Evolutionary conservation across 2,888 invertebrate species (phyloP), one percentile per base, ranked within the genome.

Genomic region (Spicauda simplicius): DNA sequence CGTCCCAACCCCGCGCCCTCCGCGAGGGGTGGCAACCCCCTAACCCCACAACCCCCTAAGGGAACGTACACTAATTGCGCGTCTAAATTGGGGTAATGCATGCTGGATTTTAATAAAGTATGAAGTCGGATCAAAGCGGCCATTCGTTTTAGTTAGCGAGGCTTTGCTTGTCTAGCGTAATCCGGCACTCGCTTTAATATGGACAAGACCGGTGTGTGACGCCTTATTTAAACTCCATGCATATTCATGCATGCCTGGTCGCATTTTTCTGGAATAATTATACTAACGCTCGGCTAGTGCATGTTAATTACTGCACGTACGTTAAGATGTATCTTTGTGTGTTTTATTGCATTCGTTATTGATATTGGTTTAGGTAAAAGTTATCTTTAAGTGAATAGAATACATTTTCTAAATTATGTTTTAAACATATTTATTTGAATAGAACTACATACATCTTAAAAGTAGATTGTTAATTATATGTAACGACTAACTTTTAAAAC

Each of bases 1-100:
- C 82, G 74, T 76, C 73, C 73, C 72, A 64, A 68, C 68, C 74
- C 80, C 77, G 56, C 69, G 69, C 68, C 77, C 74, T 77, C 77
- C 72, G 71, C 72, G 68, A 71, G 72, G 72, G 76, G 75, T 68
- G 77, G 74, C 73, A 70, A 66, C 69, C 67, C 63, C 69, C 59
- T 67, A 69, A 48, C 55, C 73, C 78, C 75, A 74, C 80, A 78
- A 75, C 74, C 76, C 85, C 82, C 81, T 77, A 77, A 76, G 79
- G 80, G 83, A 81, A 76, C 80, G 80, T 78, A 80, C 86, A 86
- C 92, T 92, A 92, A 93, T 92, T 92, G 91, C 90, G 77, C 81
- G 82, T 81, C 86, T 82, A 87, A 91, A 91, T 90, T 90, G 89
- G 92, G 90, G 90, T 91, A 92, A 91, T 89, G 90, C 88, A 89